Conservation (phyloP, 2,113 vertebrate genomes). For the Maccullochella peelii region DNA sequence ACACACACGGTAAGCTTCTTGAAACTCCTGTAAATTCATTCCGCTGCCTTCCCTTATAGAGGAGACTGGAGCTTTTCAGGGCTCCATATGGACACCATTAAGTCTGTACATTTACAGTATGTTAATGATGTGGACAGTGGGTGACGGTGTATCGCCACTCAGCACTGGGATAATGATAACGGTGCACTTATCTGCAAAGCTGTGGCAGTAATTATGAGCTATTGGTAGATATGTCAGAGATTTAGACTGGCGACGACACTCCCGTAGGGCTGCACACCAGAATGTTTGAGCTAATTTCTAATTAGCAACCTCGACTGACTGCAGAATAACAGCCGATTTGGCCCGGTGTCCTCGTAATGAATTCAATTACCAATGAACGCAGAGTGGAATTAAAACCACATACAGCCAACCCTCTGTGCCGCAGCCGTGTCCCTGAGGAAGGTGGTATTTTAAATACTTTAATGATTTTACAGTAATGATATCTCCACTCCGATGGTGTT, state of each 20-base stretch:
- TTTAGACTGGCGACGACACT: slow-evolving; percentile 29
- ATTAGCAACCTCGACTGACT: slow-evolving; percentile 74
- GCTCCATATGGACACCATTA: background rate
- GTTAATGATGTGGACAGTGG: background rate
- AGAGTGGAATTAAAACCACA: slow-evolving; percentile 73
- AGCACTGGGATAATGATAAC: background rate
- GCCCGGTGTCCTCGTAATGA: slow-evolving; percentile 71
- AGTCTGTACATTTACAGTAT: slow-evolving; percentile 1
- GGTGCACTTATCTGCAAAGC: slow-evolving; percentile 23
- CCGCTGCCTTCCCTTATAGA: slow-evolving; percentile 12
- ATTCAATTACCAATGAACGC: slow-evolving; percentile 76
- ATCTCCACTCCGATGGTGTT: background rate
- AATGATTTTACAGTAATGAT: background rate
- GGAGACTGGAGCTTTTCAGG: background rate
- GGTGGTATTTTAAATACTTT: background rate
- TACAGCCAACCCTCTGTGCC: slow-evolving; percentile 32
- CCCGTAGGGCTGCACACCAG: slow-evolving; percentile 36
- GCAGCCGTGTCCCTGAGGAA: slow-evolving; percentile 36
- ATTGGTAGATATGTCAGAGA: slow-evolving; percentile 57
- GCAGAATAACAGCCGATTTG: slow-evolving; percentile 72
- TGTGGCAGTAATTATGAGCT: slow-evolving; percentile 56
- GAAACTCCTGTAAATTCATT: slow-evolving; percentile 22
- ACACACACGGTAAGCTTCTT: slow-evolving; percentile 22
- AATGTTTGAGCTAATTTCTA: slow-evolving; percentile 73
- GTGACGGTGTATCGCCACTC: background rate